Evolutionary conservation across 2,888 invertebrate species (phyloP), one percentile per base, ranked within the genome.

Genomic region (Tortrix viridana): DNA sequence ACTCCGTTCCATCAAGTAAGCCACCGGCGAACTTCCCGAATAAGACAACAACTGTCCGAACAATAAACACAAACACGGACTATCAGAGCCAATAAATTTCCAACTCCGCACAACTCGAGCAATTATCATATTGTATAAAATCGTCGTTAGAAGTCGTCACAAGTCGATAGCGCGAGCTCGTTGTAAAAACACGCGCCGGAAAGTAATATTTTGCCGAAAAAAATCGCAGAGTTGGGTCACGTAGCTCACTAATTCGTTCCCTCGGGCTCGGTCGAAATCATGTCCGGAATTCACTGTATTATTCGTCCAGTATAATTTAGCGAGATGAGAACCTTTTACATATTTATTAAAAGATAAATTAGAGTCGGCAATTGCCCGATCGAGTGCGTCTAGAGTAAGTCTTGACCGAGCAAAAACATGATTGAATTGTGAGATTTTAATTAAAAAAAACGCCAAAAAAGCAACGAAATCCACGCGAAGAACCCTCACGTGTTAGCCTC

Each of bases 41-140:
- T 41, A 53, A 44, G 44, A 18, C 54, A 52, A 58, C 64, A 64
- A 55, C 64, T 48, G 49, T 54, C 48, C 50, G 48, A 62, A 60
- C 53, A 47, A 46, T 32, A 19, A 62, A 52, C 50, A 23, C 47
- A 52, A 62, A 57, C 56, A 57, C 14, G n/a, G 20, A 37, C 37
- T 61, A 61, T 62, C 62, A 52, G 20, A 16, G 22, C 46, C 57
- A 57, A 62, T 62, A 62, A 57, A 62, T 62, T 57, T 57, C 23
- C 6, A 63, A 55, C 49, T 55, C 46, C 7, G 46, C 18, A 54
- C 18, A 23, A 50, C 73, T 77, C 74, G 73, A 76, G 81, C 86
- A 87, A 89, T 89, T 89, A 89, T 85, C 88, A 87, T 89, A 86
- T 84, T 85, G 88, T 84, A 88, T 89, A 89, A 89, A 89, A 86